Base-by-base conservation (phyloP, 2,888 invertebrate species). In the Apantesis nais region DNA sequence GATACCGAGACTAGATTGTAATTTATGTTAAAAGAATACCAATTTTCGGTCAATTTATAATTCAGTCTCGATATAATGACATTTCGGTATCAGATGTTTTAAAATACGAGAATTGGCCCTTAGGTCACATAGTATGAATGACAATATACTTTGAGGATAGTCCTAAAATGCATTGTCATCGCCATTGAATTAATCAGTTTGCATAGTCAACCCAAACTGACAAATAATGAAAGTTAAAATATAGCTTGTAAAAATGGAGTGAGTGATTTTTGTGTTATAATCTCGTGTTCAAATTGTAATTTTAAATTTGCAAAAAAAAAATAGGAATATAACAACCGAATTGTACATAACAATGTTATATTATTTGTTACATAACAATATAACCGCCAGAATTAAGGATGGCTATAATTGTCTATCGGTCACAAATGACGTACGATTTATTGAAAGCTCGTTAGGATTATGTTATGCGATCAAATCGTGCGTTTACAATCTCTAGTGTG, bases 401-500 rank as follows among this genome's bases (percentile, higher is more conserved):
- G 58, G 29, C 16, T 29, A 25, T 55, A 58, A 58, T 58, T 29
- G 58, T 58, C 58, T 29, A 58, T 25, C 58, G 58, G 55, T 64
- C 63, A 41, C 34, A 63, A 63, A 8, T 37, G 25, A 41, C 25
- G 25, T 48, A 48, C n/a, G 14, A 55, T 55, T n/a, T 55, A 55
- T 55, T 25, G 55, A 25, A 55, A 55, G 55, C 58, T 58, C 7
- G 29, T 58, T 58, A 58, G 16, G 25, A 16, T 29, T 29, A 29
- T 58, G 58, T 58, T 25, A n/a, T 52, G 48, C 48, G 16, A 16
- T 29, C 11, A 29, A 58, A 58, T 58, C 58, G 29, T 0, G 58
- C 58, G 58, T 29, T 58, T 58, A 58, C 58, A 58, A 58, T 58
- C 58, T 58, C 29, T 58, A 58, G 58, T 58, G 29, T 44, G 16